These are phyloP conservation scores for Vulpes lagopus DNA, from an alignment of 2,113 vertebrate genomes.

Conservation along the genomic window DNA sequence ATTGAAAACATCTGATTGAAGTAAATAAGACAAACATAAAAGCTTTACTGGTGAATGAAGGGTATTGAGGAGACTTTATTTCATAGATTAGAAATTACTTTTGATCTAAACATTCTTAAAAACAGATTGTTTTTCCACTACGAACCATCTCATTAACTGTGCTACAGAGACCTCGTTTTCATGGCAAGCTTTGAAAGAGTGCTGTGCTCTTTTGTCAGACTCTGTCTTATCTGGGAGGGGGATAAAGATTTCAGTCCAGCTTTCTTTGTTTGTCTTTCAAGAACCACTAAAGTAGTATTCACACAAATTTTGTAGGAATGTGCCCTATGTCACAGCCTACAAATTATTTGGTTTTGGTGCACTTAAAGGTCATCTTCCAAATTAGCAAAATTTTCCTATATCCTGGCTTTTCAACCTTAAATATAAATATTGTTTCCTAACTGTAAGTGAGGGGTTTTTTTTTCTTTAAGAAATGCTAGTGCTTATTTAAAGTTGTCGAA, in stretches of 20 bases:
- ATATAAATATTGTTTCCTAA: slow-evolving; percentile 94
- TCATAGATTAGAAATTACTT: slow-evolving; percentile 92
- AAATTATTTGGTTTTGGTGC: slow-evolving; percentile 93
- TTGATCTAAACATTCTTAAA: slow-evolving; percentile 91
- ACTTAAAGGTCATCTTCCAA: slow-evolving; percentile 92
- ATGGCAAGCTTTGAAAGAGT: slow-evolving; percentile 86
- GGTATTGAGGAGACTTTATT: slow-evolving; percentile 90
- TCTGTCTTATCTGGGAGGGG: slow-evolving; percentile 84
- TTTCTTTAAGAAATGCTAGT: slow-evolving; percentile 88
- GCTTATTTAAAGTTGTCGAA: slow-evolving; percentile 92
- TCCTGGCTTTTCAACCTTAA: slow-evolving; percentile 92
- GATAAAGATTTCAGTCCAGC: slow-evolving; percentile 88
- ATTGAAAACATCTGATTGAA: slow-evolving; percentile 94
- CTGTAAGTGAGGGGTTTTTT: slow-evolving; percentile 91
- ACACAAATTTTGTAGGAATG: slow-evolving; percentile 92
- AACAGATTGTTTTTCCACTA: slow-evolving; percentile 89
- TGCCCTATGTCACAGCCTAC: slow-evolving; percentile 90
- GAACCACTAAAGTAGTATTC: slow-evolving; percentile 89
- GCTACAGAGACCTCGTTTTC: slow-evolving; percentile 83
- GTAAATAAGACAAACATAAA: slow-evolving; percentile 92
- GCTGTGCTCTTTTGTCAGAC: slow-evolving; percentile 84
- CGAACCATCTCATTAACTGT: slow-evolving; percentile 88
- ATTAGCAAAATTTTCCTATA: slow-evolving; percentile 93
- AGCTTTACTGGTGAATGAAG: slow-evolving; percentile 89
- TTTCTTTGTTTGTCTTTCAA: slow-evolving; percentile 90